These are phyloP conservation scores for Halcyon senegalensis DNA, from an alignment of 2,113 vertebrate genomes.

Conservation along the genomic window DNA sequence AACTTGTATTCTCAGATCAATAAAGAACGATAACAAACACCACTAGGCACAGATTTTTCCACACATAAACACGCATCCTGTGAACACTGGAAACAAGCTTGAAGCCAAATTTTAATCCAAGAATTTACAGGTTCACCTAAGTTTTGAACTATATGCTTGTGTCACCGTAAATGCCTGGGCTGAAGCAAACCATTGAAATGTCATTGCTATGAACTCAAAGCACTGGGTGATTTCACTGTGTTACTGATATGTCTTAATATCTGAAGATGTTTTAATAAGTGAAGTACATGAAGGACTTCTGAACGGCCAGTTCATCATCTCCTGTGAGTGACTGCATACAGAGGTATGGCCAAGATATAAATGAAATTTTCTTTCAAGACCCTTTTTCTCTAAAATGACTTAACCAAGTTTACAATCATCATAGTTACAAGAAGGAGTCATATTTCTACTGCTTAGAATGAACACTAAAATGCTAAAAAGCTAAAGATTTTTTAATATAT, in stretches of 20 bases:
- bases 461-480: neutral
- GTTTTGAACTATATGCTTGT: neutral
- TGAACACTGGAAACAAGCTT: neutral
- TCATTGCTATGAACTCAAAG: neutral
- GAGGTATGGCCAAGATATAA: neutral
- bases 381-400: neutral
- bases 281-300: neutral
- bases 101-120: neutral
- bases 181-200: neutral
- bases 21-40: neutral
- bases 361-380: neutral
- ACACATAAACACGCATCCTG: neutral
- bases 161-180: neutral
- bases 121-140: neutral
- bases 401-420: neutral
- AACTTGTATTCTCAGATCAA: neutral
- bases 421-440: neutral
- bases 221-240: neutral
- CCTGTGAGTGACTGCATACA: accelerated
- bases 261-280: neutral
- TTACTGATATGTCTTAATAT: neutral
- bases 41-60: neutral
- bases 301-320: neutral
- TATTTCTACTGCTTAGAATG: neutral
- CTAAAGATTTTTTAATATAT: neutral